Percentiles rank a stretch among this genome's conserved stretches.
These are phyloP conservation scores for Drosophila kanapiae DNA, from an alignment of 1,140 invertebrate genomes.

Conservation along the genomic window DNA sequence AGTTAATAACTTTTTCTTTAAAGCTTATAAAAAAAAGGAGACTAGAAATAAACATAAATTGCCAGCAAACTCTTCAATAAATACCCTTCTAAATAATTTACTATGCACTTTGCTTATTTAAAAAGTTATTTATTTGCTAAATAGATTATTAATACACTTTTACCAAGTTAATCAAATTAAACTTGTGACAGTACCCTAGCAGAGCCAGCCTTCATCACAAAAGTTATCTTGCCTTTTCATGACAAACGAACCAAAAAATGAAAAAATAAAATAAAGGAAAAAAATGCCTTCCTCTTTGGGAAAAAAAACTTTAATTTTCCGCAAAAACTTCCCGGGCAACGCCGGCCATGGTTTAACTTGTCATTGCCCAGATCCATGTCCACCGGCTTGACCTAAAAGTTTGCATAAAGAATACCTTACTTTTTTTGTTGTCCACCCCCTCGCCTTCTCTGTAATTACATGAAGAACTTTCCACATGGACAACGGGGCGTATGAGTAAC, in stretches of 20 bases:
- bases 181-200: too few species aligned
- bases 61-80: too few species aligned
- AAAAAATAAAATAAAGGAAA: not conserved
- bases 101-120: not conserved
- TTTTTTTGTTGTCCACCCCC: constrained; percentile 1
- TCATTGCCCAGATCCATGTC: constrained; percentile 41
- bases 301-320: constrained; percentile 24
- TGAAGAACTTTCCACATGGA: constrained; percentile 23
- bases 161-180: constrained; percentile 26
- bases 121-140: not conserved
- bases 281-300: not conserved
- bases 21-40: not conserved
- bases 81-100: not conserved
- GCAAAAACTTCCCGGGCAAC: constrained; percentile 18
- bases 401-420: constrained; percentile 36
- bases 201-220: constrained; percentile 22
- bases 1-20: not conserved
- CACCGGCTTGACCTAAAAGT: constrained; percentile 34
- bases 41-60: too few species aligned
- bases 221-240: constrained; percentile 6
- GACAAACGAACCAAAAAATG: not conserved
- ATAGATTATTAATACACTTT: constrained; percentile 11
- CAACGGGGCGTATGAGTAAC: constrained; percentile 74
- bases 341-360: constrained; percentile 13
- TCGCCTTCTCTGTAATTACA: constrained; percentile 37